Evolutionary conservation across 1,140 invertebrate genomes (phyloP).

Genomic region (Trichoplusia ni): DNA sequence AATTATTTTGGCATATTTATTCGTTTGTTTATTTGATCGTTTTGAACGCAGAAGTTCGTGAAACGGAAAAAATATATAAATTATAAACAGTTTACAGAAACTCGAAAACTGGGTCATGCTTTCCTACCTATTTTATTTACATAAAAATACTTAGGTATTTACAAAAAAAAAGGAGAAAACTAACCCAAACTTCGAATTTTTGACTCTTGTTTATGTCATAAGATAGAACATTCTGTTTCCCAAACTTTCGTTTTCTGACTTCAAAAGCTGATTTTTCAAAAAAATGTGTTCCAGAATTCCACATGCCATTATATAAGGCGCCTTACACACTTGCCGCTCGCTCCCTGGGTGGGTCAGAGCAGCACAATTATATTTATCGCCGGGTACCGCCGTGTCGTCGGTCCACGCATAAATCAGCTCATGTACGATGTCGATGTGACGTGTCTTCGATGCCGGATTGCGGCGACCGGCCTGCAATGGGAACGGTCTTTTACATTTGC

Average conservation of each 20-base stretch:
- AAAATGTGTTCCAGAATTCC: slow-evolving; percentile 2
- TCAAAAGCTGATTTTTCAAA: no score
- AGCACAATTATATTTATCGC: slow-evolving; percentile 56
- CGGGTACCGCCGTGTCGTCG: slow-evolving; percentile 43
- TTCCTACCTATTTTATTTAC: no score
- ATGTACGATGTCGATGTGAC: slow-evolving; percentile 28
- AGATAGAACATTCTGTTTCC: no score
- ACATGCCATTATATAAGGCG: slow-evolving; percentile 31
- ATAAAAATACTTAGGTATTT: no score
- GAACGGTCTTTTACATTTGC: slow-evolving; percentile 39
- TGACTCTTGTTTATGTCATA: no score
- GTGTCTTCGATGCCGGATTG: slow-evolving; percentile 32
- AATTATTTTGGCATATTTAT: slow-evolving; percentile 6
- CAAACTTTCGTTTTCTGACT: no score
- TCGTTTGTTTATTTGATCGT: slow-evolving; percentile 6
- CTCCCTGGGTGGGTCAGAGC: slow-evolving; percentile 51
- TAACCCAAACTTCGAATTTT: no score
- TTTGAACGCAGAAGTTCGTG: background rate
- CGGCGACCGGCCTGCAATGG: slow-evolving; percentile 25
- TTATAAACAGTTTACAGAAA: no score
- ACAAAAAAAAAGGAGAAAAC: no score
- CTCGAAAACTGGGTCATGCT: no score
- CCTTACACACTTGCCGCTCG: slow-evolving; percentile 47
- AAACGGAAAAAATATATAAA: background rate
- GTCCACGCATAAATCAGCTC: slow-evolving; percentile 53